Evolutionary conservation across 1,140 invertebrate species (phyloP).

Genomic region (Drosophila truncata): DNA sequence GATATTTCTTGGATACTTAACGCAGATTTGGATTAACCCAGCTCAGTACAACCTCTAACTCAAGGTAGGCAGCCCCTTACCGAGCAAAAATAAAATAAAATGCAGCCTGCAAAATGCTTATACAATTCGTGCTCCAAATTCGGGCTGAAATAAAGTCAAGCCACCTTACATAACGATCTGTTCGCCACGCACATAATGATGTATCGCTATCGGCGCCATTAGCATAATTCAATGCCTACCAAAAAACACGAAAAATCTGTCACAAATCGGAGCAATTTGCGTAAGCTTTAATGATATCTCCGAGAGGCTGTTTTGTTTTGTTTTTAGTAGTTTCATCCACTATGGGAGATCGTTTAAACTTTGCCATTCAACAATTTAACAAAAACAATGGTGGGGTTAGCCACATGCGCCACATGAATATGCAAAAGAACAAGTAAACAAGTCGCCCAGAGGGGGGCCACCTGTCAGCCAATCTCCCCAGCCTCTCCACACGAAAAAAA

Average conservation of each 20-base stretch:
- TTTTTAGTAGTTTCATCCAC: not conserved
- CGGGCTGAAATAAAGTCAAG: constrained; percentile 9
- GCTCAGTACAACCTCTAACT: constrained; percentile 44
- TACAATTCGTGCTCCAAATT: constrained; percentile 64
- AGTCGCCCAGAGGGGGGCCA: constrained; percentile 12
- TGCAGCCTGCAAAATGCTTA: constrained; percentile 50
- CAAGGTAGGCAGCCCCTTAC: constrained; percentile 39
- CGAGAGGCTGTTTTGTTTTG: constrained; percentile 17
- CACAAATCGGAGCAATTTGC: constrained; percentile 72
- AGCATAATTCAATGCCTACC: constrained; percentile 71
- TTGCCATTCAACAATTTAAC: constrained; percentile 58
- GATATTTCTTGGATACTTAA: constrained; percentile 35
- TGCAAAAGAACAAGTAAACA: constrained; percentile 51
- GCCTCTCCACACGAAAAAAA: not conserved
- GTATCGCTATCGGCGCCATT: constrained; percentile 60
- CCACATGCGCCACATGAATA: constrained; percentile 40
- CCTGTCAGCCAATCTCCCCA: not conserved
- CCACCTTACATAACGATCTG: constrained; percentile 47
- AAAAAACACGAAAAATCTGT: constrained; percentile 42
- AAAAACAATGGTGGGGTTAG: constrained; percentile 15
- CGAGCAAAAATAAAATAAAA: not conserved
- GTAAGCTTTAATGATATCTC: constrained; percentile 32
- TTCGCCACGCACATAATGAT: constrained; percentile 67
- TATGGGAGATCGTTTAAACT: constrained; percentile 55
- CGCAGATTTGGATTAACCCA: constrained; percentile 40